Base-by-base conservation (phyloP, 2,113 vertebrate genomes). In the Sinocyclocheilus anshuiensis region DNA sequence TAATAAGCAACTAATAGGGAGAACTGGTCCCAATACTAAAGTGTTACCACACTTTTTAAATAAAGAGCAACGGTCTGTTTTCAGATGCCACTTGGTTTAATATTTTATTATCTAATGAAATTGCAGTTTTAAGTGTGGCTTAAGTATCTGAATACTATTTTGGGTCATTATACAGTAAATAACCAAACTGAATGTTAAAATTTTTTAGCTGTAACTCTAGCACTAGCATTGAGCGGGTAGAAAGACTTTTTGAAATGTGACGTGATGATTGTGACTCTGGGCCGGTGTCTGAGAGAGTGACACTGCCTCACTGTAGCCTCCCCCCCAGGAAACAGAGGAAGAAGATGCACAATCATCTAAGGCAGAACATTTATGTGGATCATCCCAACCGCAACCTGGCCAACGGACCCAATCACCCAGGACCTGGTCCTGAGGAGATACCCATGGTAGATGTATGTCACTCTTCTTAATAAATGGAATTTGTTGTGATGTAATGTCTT, bases 321-420 rank as follows among this genome's bases (percentile, higher is more conserved):
- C 79, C 90, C 90, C 82, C 81, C 94, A 99, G 98, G 94, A 99
- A 98, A 94, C 98, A 99, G 92, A 96, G 97, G 91, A 98, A 97
- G 92, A 97, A 97, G 92, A 97, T 99, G 97, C 97, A 99, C 91
- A 98, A 96, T 92, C 97, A 99, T 92, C 94, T 99, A 91, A 92
- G 97, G 90, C 98, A 98, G 94, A 98, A 98, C 91, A 97, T 99
- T 97, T 98, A 97, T 90, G 95, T 96, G 83, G 97, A 98, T 91
- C 97, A 98, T 92, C 97, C 97, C 88, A 98, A 97, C 92, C 96
- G 97, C 81, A 99, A 92, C 93, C 93, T 99, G 86, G 96, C 97
- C 0, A 99, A 99, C 0, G 98, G 98, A 91, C 98, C 98, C 86
- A 98, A 97, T 93, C 98, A 99, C 90, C 97, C 98, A 9, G 96